Evolutionary conservation across 1,140 invertebrate genomes (phyloP).

Genomic region (Neuroterus valhalla): DNA sequence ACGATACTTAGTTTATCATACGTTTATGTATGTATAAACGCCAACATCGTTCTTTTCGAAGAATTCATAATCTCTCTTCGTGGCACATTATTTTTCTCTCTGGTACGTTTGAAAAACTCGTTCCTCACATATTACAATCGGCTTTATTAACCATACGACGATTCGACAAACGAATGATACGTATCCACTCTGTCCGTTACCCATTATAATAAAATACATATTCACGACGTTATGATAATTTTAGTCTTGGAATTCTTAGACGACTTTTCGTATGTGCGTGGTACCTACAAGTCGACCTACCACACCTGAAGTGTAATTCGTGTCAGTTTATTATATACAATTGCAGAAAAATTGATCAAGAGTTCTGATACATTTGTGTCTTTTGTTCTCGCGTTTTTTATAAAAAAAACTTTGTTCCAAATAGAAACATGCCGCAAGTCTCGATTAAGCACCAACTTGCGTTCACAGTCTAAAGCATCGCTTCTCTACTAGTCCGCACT

Average conservation of each 20-base stretch:
- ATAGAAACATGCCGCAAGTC: background rate
- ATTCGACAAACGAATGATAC: conserved; percentile 53
- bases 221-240: conserved; percentile 66
- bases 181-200: conserved; percentile 43
- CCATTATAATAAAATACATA: conserved; percentile 72
- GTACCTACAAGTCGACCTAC: conserved; percentile 58
- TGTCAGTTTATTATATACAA: conserved; percentile 60
- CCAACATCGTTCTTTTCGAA: conserved; percentile 21
- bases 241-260: conserved; percentile 63
- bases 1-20: conserved; percentile 20
- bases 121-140: conserved; percentile 43
- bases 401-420: background rate
- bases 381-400: conserved; percentile 38
- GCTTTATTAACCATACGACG: too few relatives aligned
- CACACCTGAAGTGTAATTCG: conserved; percentile 47
- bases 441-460: conserved; percentile 1
- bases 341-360: conserved; percentile 66
- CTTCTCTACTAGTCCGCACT: background rate
- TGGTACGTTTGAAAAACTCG: conserved; percentile 50
- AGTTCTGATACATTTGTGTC: conserved; percentile 64
- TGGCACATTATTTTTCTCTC: conserved; percentile 25
- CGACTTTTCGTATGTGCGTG: conserved; percentile 59
- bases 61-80: conserved; percentile 29
- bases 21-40: conserved; percentile 16
- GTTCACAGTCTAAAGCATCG: background rate